Evolutionary conservation across 1,140 invertebrate species (phyloP).

Genomic region (Halotydeus destructor): DNA sequence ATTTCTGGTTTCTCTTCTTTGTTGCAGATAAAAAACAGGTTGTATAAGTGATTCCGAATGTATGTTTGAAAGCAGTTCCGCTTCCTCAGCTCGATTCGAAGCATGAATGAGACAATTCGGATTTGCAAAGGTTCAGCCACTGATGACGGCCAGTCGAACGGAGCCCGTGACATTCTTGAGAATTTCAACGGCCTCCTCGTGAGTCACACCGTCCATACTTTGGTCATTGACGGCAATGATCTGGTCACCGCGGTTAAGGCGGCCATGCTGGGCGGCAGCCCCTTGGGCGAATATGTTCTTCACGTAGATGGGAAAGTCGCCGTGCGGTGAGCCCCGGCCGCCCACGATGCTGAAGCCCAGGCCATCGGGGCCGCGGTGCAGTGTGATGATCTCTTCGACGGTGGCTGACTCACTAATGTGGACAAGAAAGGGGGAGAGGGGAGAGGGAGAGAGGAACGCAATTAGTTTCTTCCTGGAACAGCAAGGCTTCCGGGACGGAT

Average conservation of each 20-base stretch:
- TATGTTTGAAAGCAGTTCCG: no score
- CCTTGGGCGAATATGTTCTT: slow-evolving; percentile 81
- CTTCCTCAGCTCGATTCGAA: no score
- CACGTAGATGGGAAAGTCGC: slow-evolving; percentile 61
- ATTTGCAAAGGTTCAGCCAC: no score
- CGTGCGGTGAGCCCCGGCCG: slow-evolving; percentile 63
- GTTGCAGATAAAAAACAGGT: no score
- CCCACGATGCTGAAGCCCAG: slow-evolving; percentile 72
- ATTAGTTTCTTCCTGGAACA: no score
- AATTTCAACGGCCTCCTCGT: slow-evolving; percentile 37
- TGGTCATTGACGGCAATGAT: slow-evolving; percentile 55
- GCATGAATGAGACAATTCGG: no score
- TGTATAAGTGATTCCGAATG: no score
- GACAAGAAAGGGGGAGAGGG: slow-evolving; percentile 12
- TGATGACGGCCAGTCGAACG: no score
- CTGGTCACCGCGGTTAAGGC: slow-evolving; percentile 76
- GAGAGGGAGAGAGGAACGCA: not conserved
- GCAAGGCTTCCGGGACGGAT: no score
- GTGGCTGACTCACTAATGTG: no score
- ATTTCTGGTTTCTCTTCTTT: no score
- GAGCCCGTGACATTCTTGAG: slow-evolving; percentile 36
- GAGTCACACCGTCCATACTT: slow-evolving; percentile 33
- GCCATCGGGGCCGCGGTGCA: slow-evolving; percentile 46
- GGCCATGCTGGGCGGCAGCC: slow-evolving; percentile 69
- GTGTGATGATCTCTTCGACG: slow-evolving; percentile 30